Evolutionary conservation across 1,140 invertebrate genomes (phyloP), one percentile per base, ranked within the genome.

Genomic region (Tetramorium parvispinum): DNA sequence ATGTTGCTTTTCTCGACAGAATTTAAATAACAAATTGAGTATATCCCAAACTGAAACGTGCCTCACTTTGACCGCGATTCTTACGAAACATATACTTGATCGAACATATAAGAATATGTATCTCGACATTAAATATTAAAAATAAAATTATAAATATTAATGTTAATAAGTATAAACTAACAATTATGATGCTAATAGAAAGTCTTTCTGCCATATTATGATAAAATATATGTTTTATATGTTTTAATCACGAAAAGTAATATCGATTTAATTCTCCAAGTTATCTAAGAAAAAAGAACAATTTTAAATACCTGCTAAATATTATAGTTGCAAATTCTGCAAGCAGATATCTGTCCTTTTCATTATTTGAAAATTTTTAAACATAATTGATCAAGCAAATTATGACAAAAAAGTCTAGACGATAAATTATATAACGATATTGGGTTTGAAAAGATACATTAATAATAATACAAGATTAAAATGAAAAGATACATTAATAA

Each of bases 21-120:
- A 83, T 59, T 59, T 73, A 83, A 75, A 75, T 75, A 83, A 83
- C 49, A 46, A 68, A 49, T 68, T 18, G 18, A 59, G 16, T 66
- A 43, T 11, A 70, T 57, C 11, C 0, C 43, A 70, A 43, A 6
- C 49, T 53, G 1, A 70, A 71, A 53, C 21, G 13, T 65, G n/a
- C n/a, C 10, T 79, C 10, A 68, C 46, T 32, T 49, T 8, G 2
- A 57, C 32, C 1, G 7, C 24, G 18, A 37, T 49, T 75, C 49
- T 49, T 24, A 61, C 3, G 7, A 43, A 13, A 40, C 7, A 24
- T n/a, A 59, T 40, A 61, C 57, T 57, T 55, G 2, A 53, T 37
- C 10, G 7, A 55, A 70, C 21, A 57, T 57, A 5, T 32, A 63
- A 37, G 4, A 46, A 77, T 57, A 32, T 0, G 32, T 32, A 57